Conservation (phyloP, 2,113 vertebrate genomes). For the Danio rerio region GRCz12tu NC_133198.1:23249501-23250000, state of each 20-base stretch:
- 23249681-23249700: background rate
- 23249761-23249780: background rate
- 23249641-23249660: background rate
- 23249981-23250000: conserved; percentile 28
- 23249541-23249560: background rate
- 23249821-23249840: conserved; percentile 30
- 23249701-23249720: too few relatives aligned
- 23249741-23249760: background rate
- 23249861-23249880: conserved; percentile 35
- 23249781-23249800: conserved; percentile 10
- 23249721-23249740: background rate
- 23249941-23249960: conserved; percentile 26
- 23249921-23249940: conserved; percentile 56
- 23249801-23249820: background rate
- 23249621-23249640: background rate
- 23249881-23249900: conserved; percentile 51
- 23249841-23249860: conserved; percentile 40
- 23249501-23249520: background rate
- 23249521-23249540: background rate
- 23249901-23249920: conserved; percentile 55
- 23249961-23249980: conserved; percentile 33
- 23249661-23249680: background rate
- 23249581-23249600: background rate
- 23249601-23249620: conserved; percentile 4
- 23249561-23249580: background rate